Conservation (phyloP, 2,113 vertebrate genomes). For the Sigmodon hispidus region DNA sequence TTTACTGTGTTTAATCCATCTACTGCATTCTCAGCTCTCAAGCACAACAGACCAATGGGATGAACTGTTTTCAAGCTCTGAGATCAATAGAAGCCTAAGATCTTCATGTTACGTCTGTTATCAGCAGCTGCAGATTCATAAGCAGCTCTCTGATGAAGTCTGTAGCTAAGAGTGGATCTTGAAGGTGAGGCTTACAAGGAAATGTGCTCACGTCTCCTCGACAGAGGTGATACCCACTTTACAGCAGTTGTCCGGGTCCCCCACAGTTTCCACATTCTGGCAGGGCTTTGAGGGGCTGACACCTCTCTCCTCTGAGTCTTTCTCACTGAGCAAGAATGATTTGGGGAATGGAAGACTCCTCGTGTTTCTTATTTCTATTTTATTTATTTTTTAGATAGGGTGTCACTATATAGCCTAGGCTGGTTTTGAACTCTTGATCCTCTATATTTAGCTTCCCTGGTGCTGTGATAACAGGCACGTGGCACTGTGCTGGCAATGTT, state of each 20-base stretch:
- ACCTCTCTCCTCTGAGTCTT: background rate
- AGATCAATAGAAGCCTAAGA: slow-evolving; percentile 55
- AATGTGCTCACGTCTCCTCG: slow-evolving; percentile 18
- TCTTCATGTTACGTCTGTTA: slow-evolving; percentile 64
- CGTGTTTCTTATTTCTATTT: background rate
- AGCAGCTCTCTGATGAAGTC: slow-evolving; percentile 39
- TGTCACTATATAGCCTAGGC: background rate
- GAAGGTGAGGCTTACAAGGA: slow-evolving; percentile 39
- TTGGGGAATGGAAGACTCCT: background rate
- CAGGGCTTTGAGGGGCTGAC: background rate
- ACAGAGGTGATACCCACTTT: background rate
- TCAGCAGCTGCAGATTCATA: slow-evolving; percentile 59
- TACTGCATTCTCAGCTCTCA: slow-evolving; percentile 61
- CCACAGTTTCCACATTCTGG: background rate
- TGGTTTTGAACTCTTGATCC: background rate
- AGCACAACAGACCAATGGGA: slow-evolving; percentile 46
- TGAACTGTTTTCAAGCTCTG: slow-evolving; percentile 57
- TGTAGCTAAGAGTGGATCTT: slow-evolving; percentile 10
- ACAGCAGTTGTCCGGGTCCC: background rate
- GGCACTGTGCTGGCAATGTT: background rate
- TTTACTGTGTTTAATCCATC: slow-evolving; percentile 47
- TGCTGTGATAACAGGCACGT: background rate
- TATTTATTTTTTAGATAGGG: background rate
- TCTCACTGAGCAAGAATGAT: background rate
- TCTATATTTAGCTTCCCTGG: background rate